Conservation (phyloP, 1,140 invertebrate species). For the Calycopis cecrops region DNA sequence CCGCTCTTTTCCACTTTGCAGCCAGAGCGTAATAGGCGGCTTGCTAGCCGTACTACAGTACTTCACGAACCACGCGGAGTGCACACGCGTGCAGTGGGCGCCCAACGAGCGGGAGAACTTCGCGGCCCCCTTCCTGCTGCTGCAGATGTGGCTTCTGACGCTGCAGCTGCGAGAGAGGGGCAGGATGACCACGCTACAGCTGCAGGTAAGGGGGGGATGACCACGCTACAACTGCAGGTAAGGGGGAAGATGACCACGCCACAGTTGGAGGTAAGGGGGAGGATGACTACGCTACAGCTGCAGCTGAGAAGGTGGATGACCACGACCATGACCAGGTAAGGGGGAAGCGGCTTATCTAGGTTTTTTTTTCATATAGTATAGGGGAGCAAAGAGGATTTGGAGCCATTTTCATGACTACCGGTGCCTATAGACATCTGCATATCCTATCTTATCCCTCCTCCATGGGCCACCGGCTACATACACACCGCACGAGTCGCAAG, state of each 20-base stretch:
- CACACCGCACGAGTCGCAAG: no score
- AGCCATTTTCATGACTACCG: no score
- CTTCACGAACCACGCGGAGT: constrained; percentile 88
- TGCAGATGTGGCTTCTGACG: constrained; percentile 73
- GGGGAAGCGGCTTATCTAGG: no score
- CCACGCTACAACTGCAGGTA: no score
- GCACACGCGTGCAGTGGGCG: constrained; percentile 89
- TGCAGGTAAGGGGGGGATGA: constrained; percentile 53
- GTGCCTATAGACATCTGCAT: no score
- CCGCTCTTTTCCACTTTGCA: constrained; percentile 37
- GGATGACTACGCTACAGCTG: constrained; percentile 30
- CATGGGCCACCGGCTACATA: no score
- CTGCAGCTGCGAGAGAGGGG: constrained; percentile 39
- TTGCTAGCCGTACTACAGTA: constrained; percentile 80
- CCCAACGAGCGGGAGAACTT: constrained; percentile 90
- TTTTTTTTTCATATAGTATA: no score
- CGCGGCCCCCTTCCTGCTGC: constrained; percentile 81
- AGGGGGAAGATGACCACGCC: constrained; percentile 34
- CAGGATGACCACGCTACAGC: constrained; percentile 26
- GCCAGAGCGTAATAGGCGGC: constrained; percentile 82
- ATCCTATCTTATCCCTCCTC: no score
- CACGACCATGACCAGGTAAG: no score
- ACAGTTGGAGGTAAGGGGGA: constrained; percentile 36
- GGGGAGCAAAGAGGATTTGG: no score
- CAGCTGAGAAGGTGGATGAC: no score